phyloP scores from a whole-genome alignment of 2,888 invertebrate species.

The Phlogophora meticulosa region DNA sequence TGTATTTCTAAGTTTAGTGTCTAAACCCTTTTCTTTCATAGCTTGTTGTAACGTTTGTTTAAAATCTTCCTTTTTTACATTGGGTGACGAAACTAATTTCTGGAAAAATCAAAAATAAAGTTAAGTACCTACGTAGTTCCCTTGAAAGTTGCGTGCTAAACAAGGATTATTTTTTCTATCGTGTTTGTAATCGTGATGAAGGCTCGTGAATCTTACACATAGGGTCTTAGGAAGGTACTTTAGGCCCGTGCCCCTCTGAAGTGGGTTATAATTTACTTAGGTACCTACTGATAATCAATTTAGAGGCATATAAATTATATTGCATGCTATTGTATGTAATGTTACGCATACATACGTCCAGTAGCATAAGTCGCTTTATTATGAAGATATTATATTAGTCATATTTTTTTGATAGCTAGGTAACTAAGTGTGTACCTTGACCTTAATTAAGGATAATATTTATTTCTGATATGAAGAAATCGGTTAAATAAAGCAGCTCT shows the following conservation, averaged over 20 bases:
- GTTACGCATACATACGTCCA: not conserved
- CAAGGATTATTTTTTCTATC: slow-evolving; percentile 39
- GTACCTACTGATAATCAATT: not conserved
- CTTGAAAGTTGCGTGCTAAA: slow-evolving; percentile 35
- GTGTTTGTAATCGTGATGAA: slow-evolving; percentile 28
- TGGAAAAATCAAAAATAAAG: slow-evolving; percentile 78
- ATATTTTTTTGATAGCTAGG: not conserved
- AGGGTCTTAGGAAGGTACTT: slow-evolving; percentile 17
- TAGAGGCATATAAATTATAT: not conserved
- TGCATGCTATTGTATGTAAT: not conserved
- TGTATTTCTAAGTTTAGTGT: slow-evolving; percentile 95
- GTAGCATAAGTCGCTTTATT: not conserved
- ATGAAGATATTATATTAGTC: not conserved
- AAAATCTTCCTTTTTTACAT: slow-evolving; percentile 95
- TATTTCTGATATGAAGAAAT: not conserved
- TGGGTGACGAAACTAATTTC: slow-evolving; percentile 95
- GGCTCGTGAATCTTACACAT: slow-evolving; percentile 44
- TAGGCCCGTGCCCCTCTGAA: not conserved
- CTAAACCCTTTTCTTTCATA: slow-evolving; percentile 94
- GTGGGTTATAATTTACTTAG: slow-evolving; percentile 1
- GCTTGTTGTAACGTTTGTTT: slow-evolving; percentile 94
- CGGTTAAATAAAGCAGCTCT: not conserved
- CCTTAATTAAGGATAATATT: not conserved
- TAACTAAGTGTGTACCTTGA: not conserved
- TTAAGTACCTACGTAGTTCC: slow-evolving; percentile 14